A percentile compares a stretch with the other conserved stretches of the same genome.
phyloP scores from a whole-genome alignment of 2,797 vertebrate species.

The Coreius guichenoti region DNA sequence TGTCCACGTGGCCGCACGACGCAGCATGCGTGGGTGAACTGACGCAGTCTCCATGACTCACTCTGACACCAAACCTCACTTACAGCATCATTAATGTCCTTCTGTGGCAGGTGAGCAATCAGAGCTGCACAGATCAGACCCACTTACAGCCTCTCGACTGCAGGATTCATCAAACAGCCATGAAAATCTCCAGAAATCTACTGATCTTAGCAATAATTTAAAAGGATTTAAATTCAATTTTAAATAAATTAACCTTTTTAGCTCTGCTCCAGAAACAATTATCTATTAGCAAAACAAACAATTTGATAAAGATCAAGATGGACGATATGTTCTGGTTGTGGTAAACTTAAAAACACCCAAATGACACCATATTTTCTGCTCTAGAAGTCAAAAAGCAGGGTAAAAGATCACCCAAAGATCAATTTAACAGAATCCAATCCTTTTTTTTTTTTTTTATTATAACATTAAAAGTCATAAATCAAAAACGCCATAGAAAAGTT shows the following conservation, averaged over 20 bases:
- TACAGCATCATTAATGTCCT: constrained; percentile 59
- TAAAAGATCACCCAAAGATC: background rate
- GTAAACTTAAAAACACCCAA: background rate
- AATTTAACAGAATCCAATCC: background rate
- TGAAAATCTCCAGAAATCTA: background rate
- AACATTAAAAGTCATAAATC: background rate
- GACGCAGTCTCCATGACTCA: constrained; percentile 77
- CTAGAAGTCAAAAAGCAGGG: background rate
- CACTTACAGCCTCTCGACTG: constrained; percentile 8
- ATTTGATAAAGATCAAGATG: background rate
- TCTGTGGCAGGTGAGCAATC: constrained; percentile 54
- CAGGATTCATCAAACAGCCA: constrained; percentile 19
- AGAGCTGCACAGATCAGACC: constrained; percentile 6
- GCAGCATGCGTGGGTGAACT: constrained; percentile 66
- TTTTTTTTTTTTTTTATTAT: background rate
- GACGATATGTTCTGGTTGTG: background rate
- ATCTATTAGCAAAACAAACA: background rate
- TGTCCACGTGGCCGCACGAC: constrained; percentile 42
- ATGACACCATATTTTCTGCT: background rate
- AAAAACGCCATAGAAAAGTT: background rate
- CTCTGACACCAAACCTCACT: constrained; percentile 62
- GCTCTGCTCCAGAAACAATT: background rate
- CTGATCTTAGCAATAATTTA: background rate
- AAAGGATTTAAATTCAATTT: background rate
- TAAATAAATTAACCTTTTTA: background rate